Base-by-base conservation (phyloP, 2,888 invertebrate species). In the Hirtodrosophila duncani region DNA sequence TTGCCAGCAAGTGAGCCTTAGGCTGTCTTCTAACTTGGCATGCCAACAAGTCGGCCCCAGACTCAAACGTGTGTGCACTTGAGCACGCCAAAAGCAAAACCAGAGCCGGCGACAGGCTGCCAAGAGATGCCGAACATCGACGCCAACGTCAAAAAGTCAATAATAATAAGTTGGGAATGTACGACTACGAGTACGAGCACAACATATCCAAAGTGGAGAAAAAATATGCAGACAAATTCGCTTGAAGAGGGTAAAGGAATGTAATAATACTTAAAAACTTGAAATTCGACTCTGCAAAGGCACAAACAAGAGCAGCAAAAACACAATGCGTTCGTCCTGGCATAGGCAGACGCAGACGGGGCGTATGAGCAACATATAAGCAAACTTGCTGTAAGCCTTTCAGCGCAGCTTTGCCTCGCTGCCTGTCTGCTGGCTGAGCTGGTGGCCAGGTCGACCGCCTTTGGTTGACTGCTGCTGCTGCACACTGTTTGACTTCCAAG, bases 211-310 rank as follows among this genome's bases (percentile, higher is more conserved):
- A 31, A 13, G 10, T 10, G 27, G 24, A 37, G 11, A 27, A 38
- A 43, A 62, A 43, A 57, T 63, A 52, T 57, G 65, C 75, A 67
- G 79, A 75, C 75, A 75, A 74, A 74, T 80, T 80, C 78, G 81
- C 53, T 80, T 74, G 78, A 74, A 74, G 75, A 79, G 75, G 79
- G 75, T 78, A 67, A 78, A 70, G 81, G 75, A 77, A 77, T 81
- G 75, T 74, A 77, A 77, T 77, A 77, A 77, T 77, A 68, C 75
- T 77, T 77, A 64, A 81, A 69, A 78, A 77, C 52, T 74, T 67
- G 71, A 77, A 81, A 81, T 74, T 81, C 68, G 71, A 74, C 52
- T 63, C 58, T 46, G 60, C 23, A 37, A 41, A 38, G 60, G 43
- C 52, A 48, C 43, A 53, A 26, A 34, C 45, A 48, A 26, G 39